A percentile compares a stretch with the other conserved stretches of the same genome.
phyloP scores from a whole-genome alignment of 1,140 invertebrate species.

The Oryctes rhinoceros region DNA sequence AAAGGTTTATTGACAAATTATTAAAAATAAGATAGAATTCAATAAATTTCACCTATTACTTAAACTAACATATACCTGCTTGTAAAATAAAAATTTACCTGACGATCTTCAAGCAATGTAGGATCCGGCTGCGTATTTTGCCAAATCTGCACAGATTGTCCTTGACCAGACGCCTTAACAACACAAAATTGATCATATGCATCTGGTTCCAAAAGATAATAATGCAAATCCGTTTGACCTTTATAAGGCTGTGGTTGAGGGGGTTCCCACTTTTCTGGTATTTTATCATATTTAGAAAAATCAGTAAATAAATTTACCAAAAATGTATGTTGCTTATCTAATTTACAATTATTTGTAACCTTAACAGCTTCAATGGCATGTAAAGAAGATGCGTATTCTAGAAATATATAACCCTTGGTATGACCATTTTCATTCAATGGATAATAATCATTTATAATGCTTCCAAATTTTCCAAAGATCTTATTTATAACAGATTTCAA shows the following conservation, averaged over 20 bases:
- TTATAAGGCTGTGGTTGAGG: conserved; percentile 88
- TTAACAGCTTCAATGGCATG: conserved; percentile 89
- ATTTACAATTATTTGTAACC: conserved; percentile 89
- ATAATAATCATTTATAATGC: conserved; percentile 90
- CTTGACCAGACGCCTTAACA: conserved; percentile 79
- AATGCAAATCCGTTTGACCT: conserved; percentile 88
- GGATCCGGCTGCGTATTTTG: conserved; percentile 92
- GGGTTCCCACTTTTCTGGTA: conserved; percentile 92
- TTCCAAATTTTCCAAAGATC: conserved; percentile 91
- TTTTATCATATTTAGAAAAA: conserved; percentile 88
- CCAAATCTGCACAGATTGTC: conserved; percentile 84
- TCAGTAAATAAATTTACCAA: conserved; percentile 95
- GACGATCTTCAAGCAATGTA: conserved; percentile 80
- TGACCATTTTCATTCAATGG: conserved; percentile 83
- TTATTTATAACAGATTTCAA: conserved; percentile 93
- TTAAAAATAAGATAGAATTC: no score
- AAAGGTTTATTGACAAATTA: no score
- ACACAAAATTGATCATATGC: conserved; percentile 96
- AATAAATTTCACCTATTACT: no score
- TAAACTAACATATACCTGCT: neutral
- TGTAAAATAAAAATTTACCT: conserved; percentile 65
- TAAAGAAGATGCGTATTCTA: conserved; percentile 86
- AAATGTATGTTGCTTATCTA: conserved; percentile 97
- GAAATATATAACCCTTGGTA: conserved; percentile 95
- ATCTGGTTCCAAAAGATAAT: conserved; percentile 91